Percentiles rank a stretch among this genome's conserved stretches.
Evolutionary conservation across 1,140 invertebrate genomes (phyloP).

Genomic region (Bicyclus anynana): DNA sequence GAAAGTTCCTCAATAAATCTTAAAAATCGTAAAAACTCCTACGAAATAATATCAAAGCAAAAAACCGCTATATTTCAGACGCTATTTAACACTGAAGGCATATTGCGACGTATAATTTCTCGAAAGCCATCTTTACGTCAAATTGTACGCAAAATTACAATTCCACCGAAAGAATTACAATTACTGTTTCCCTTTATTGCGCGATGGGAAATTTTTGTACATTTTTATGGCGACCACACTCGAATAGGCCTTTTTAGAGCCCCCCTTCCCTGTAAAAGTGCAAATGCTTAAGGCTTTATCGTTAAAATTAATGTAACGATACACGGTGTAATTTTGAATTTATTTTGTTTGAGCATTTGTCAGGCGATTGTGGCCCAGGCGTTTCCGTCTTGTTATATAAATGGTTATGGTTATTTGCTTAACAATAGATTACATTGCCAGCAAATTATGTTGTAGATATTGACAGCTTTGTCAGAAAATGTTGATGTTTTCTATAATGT

Average conservation of each 20-base stretch:
- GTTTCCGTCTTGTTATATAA: too few species aligned
- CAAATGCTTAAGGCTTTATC: slow-evolving; percentile 52
- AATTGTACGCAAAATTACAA: slow-evolving; percentile 55
- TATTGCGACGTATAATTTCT: slow-evolving; percentile 49
- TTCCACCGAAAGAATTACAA: slow-evolving; percentile 52
- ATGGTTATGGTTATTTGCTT: too few species aligned
- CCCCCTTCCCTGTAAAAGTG: slow-evolving; percentile 45
- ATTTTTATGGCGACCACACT: slow-evolving; percentile 56
- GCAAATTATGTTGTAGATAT: too few species aligned
- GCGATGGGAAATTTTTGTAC: slow-evolving; percentile 54
- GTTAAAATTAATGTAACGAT: slow-evolving; percentile 70
- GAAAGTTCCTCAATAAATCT: too few species aligned
- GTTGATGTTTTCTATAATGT: too few species aligned
- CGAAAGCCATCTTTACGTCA: slow-evolving; percentile 48
- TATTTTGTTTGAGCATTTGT: slow-evolving; percentile 1
- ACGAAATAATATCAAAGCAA: slow-evolving; percentile 4
- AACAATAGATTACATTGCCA: too few species aligned
- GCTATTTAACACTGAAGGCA: slow-evolving; percentile 10
- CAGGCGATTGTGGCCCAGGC: not conserved
- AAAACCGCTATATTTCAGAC: slow-evolving; percentile 1
- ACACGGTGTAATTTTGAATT: slow-evolving; percentile 35
- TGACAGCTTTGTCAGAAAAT: too few species aligned
- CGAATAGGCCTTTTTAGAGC: slow-evolving; percentile 48
- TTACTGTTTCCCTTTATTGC: slow-evolving; percentile 50
- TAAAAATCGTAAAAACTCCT: too few species aligned